These are phyloP conservation scores for Nymphalis io DNA, from an alignment of 1,140 invertebrate genomes.

Conservation along the genomic window DNA sequence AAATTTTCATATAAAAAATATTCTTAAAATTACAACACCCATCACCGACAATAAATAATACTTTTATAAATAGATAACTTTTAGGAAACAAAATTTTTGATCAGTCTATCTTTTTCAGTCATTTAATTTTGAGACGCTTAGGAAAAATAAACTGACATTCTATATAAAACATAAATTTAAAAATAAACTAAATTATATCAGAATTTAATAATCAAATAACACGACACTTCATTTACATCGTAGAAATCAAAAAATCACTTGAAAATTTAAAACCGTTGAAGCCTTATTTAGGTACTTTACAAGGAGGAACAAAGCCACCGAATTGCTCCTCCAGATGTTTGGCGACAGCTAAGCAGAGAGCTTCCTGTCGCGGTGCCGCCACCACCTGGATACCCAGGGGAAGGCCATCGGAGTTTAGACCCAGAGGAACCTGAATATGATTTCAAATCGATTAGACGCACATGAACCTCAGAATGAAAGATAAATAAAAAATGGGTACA, in stretches of 20 bases:
- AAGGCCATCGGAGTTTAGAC: conserved; percentile 86
- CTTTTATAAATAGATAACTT: too few relatives aligned
- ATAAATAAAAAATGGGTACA: background rate
- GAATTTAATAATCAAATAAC: too few relatives aligned
- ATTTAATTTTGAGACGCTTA: too few relatives aligned
- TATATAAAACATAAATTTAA: too few relatives aligned
- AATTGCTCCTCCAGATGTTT: conserved; percentile 89
- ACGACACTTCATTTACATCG: background rate
- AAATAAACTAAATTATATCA: too few relatives aligned
- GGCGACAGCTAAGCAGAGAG: conserved; percentile 91
- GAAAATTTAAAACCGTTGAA: background rate
- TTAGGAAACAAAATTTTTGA: too few relatives aligned
- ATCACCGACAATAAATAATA: background rate
- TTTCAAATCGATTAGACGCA: background rate
- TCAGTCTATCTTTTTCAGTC: too few relatives aligned
- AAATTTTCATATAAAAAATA: background rate
- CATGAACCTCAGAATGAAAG: background rate
- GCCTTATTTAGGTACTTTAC: conserved; percentile 36
- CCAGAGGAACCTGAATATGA: conserved; percentile 85
- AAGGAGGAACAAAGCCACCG: conserved; percentile 90
- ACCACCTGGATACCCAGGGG: conserved; percentile 93
- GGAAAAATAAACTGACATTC: too few relatives aligned
- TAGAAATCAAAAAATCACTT: background rate
- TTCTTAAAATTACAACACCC: background rate
- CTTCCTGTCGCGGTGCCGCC: conserved; percentile 88